A percentile compares a stretch with the other conserved stretches of the same genome.
Conservation (phyloP, 2,797 vertebrate species). For the Neosilurus mollespiculum region DNA sequence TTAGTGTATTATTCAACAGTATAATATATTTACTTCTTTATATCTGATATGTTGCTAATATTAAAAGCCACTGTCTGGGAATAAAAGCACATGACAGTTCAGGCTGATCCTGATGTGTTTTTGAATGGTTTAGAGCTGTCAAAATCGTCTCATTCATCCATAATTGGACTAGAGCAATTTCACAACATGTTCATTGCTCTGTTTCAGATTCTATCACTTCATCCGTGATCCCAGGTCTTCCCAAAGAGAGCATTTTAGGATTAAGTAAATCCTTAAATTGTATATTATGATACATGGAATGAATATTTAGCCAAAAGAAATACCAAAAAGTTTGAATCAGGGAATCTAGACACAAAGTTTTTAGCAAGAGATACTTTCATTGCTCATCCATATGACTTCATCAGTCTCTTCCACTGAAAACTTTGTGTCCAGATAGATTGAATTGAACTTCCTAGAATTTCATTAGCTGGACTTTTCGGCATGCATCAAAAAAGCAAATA, state of each 20-base stretch:
- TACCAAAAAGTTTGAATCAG: too few species aligned
- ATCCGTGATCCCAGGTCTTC: background rate
- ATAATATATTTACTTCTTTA: background rate
- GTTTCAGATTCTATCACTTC: background rate
- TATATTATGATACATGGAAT: too few species aligned
- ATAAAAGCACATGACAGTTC: background rate
- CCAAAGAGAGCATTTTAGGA: background rate
- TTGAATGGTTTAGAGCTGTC: background rate
- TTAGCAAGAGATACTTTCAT: too few species aligned
- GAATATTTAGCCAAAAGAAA: too few species aligned
- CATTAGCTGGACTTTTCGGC: too few species aligned
- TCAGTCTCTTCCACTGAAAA: too few species aligned
- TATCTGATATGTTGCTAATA: background rate
- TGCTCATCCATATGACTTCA: too few species aligned
- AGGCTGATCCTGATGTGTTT: background rate
- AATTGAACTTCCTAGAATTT: too few species aligned
- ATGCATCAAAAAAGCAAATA: too few species aligned
- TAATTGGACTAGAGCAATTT: background rate
- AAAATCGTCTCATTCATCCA: background rate
- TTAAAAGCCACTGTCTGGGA: background rate
- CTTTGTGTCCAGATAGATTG: too few species aligned
- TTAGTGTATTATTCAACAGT: background rate
- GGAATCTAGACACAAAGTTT: too few species aligned
- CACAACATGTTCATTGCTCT: background rate
- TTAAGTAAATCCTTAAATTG: background rate